Evolutionary conservation across 2,888 invertebrate genomes (phyloP), one percentile per base, ranked within the genome.

Genomic region (Parnassius glacialis): DNA sequence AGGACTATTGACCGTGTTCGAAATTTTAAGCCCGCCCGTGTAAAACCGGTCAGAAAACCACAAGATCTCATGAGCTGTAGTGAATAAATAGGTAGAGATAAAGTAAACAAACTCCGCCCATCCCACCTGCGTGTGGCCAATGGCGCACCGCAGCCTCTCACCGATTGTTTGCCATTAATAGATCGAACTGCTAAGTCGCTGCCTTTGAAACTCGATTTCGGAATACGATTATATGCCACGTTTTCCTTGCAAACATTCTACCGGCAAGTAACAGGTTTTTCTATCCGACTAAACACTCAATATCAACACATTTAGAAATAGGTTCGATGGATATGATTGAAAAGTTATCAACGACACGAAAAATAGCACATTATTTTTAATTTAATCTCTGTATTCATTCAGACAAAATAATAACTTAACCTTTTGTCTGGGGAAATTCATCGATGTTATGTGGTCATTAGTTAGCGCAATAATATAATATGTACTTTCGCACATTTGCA

Each of bases 101-200:
- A 75, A 72, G 64, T 59, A 57, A 60, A 62, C 62, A 68, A 68
- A 74, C 79, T 60, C 75, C 79, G 78, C 79, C 79, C 74, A 74
- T 68, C 63, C 57, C 68, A 76, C 74, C 74, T 74, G 72, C 60
- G 59, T 53, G 59, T 70, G 62, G 68, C 78, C 79, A 79, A 79
- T 79, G 59, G 68, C 65, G 59, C 52, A n/a, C 42, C 68, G 61
- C 64, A 53, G 56, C 61, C 50, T 62, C 57, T 60, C 9, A 67
- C 67, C 64, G 66, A 70, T 70, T 69, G 63, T 71, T 70, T 59
- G 53, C 66, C 64, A 68, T 65, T 67, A 64, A 64, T 64, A 65
- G 65, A 62, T 59, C 56, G 57, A 59, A 65, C 63, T 59, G 61
- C 59, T 62, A 65, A 64, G 56, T 62, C 52, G 52, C 34, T 34